Base-by-base conservation (phyloP, 2,113 vertebrate species). In the Rhegmatorhina hoffmannsi region DNA sequence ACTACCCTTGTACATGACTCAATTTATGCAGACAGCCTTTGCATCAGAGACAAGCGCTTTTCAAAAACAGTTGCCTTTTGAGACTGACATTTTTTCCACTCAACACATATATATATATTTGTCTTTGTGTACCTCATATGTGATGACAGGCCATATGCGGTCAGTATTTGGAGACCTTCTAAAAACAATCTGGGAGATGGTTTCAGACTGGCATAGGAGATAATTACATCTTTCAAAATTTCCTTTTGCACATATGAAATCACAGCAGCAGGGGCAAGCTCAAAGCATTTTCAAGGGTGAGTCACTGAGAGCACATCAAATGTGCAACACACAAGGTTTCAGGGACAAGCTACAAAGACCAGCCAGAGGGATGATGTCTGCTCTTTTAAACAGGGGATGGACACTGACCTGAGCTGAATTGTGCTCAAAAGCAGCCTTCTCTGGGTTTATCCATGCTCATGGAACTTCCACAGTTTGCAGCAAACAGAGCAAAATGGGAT, bases 1-100 rank as follows among this genome's bases (percentile, higher is more conserved):
- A 67, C 47, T 72, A 47, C 16, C 20, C n/a, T 68, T 78, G 28
- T 11, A 26, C 0, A 0, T 26, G 31, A 69, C 58, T 74, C 31
- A 43, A 28, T 70, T 70, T 79, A 78, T 11, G 31, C 43, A 60
- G 60, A 76, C 5, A 88, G 24, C 14, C 21, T 86, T 33, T 90
- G 67, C 44, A 72, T 60, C 12, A 64, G 46, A 73, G 49, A 70
- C 43, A 62, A 91, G 11, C 11, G 43, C 38, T 93, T 52, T 90
- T 72, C 58, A 80, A 56, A 82, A 86, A 7, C 70, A 67, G 46
- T 68, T 82, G 74, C 10, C 38, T 40, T 94, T 60, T 81, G 80
- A 95, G 80, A 74, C 60, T 58, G 64, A 58, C 68, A 66, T 89
- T 92, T 91, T 90, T 92, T 74, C 68, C 60, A 77, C 33, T 86